phyloP scores from a whole-genome alignment of 2,113 vertebrate species.

The human region GRCh38 chr13:69242501-69243000 shows the following conservation, averaged over 20 bases:
- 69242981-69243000: background rate
- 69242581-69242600: background rate
- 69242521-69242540: background rate
- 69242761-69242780: background rate
- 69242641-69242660: background rate
- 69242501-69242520: background rate
- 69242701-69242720: background rate
- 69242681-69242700: background rate
- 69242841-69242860: background rate
- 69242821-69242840: background rate
- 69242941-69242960: background rate
- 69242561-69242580: background rate
- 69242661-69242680: background rate
- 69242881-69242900: background rate
- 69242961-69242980: background rate
- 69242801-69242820: background rate
- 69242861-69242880: background rate
- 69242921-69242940: background rate
- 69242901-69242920: background rate
- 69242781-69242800: background rate
- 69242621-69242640: background rate
- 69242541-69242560: background rate
- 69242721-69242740: background rate
- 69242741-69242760: background rate
- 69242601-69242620: background rate